Conservation (phyloP, 2,113 vertebrate species). For the Lampris megalopsis region DNA sequence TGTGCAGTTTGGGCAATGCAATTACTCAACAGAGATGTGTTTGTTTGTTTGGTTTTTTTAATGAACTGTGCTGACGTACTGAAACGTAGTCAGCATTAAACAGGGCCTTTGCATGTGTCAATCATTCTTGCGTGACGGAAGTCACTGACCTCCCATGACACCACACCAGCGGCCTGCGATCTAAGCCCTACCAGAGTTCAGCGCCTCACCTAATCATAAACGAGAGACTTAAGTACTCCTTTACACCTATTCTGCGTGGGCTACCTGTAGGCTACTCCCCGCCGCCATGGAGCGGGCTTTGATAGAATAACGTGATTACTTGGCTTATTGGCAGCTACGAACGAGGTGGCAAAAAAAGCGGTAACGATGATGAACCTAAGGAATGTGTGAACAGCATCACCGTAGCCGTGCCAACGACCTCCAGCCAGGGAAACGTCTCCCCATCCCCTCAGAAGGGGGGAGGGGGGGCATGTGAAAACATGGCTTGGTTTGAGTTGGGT, state of each 20-base stretch:
- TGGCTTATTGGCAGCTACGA: too few species aligned
- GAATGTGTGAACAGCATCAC: constrained; percentile 10
- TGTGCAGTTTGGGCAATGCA: neutral
- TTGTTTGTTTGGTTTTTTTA: neutral
- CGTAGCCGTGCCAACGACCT: constrained; percentile 9
- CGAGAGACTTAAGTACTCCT: too few species aligned
- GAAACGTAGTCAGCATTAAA: neutral
- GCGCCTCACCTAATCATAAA: too few species aligned
- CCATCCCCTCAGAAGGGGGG: constrained; percentile 48
- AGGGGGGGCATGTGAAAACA: neutral
- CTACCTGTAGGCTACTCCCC: too few species aligned
- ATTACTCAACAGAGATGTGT: neutral
- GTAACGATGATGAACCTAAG: neutral
- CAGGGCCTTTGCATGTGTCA: neutral
- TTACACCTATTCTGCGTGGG: too few species aligned
- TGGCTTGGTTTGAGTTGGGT: too few species aligned
- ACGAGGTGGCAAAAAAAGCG: too few species aligned
- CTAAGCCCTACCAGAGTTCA: too few species aligned
- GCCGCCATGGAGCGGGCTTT: too few species aligned
- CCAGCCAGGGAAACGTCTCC: constrained; percentile 53
- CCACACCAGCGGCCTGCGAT: too few species aligned
- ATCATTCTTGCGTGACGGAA: neutral
- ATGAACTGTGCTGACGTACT: neutral
- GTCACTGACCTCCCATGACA: neutral
- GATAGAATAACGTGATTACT: too few species aligned